Evolutionary conservation across 2,888 invertebrate species (phyloP), one percentile per base, ranked within the genome.

Genomic region (Caenorhabditis sp.): DNA sequence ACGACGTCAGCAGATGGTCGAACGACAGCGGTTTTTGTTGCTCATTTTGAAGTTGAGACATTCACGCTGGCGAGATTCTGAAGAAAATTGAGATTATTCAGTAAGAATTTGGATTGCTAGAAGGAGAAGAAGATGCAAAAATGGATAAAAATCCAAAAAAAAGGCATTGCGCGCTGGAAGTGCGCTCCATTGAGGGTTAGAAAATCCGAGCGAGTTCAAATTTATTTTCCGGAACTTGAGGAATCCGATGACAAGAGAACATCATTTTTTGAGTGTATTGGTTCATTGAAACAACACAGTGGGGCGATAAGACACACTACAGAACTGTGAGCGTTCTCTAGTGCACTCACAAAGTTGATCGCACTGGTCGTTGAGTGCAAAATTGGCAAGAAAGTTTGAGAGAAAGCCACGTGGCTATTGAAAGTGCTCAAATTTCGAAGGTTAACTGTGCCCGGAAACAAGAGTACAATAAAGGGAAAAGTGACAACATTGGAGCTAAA

Each of bases 1-100:
- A 16, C 5, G 82, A 82, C 31, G 54, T 82, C 51, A 82, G 41
- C 69, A 82, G 44, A 54, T 82, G 76, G 19, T 77, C 82, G 59
- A 82, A 82, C 8, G 59, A 59, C n/a, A n/a, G n/a, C n/a, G n/a
- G n/a, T n/a, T n/a, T n/a, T n/a, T 22, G 66, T 0, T n/a, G 26
- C 16, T n/a, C 75, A 75, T 75, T 66, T 64, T 58, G 56, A 22
- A 49, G 35, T 14, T 5, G 58, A 77, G 77, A 77, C 77, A 77
- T 77, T 77, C 69, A 76, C 74, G 44, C 24, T 38, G 38, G 73
- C 26, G 44, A 44, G 51, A 44, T 44, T 26, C 28, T 63, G 44
- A 2, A n/a, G 24, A 54, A 26, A 26, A 54, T 54, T 54, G 12
- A 26, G 6, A 0, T 22, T 51, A 7, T 54, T 54, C n/a, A n/a